Evolutionary conservation across 2,113 vertebrate species (phyloP).

Genomic region (Maccullochella peelii): DNA sequence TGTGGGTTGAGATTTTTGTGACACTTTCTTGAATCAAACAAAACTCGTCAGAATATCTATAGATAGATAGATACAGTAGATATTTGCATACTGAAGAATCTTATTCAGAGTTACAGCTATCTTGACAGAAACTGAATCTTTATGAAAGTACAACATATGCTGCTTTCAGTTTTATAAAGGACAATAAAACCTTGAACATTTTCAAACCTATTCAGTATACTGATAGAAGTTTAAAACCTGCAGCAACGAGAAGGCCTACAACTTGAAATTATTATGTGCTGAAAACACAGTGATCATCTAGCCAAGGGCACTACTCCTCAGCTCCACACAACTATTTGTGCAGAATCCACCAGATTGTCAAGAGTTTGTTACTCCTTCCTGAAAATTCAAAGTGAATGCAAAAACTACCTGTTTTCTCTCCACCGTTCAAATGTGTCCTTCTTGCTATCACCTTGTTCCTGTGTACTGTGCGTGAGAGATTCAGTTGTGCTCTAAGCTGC

Average conservation of each 20-base stretch:
- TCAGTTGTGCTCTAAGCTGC: not conserved
- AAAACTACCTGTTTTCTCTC: not conserved
- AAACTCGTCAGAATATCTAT: not conserved
- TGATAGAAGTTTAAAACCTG: not conserved
- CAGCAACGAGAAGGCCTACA: not conserved
- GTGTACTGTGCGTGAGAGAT: not conserved
- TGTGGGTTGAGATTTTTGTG: not conserved
- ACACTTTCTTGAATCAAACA: not conserved
- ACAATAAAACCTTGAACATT: not conserved
- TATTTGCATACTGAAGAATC: not conserved
- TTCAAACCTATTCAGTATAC: not conserved
- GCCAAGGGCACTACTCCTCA: not conserved
- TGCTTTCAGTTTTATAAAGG: not conserved
- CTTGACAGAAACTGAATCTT: not conserved
- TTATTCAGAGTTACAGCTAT: not conserved
- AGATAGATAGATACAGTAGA: not conserved
- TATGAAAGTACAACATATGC: not conserved
- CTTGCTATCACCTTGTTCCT: not conserved
- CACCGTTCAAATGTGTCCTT: not conserved
- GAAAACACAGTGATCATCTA: not conserved
- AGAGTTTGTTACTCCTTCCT: not conserved
- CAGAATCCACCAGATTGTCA: not conserved
- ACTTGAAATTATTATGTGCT: slow-evolving; percentile 2
- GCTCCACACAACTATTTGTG: not conserved
- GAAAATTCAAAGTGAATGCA: slow-evolving; percentile 20